phyloP scores from a whole-genome alignment of 2,888 invertebrate genomes.

The Drosophila mimetica region DNA sequence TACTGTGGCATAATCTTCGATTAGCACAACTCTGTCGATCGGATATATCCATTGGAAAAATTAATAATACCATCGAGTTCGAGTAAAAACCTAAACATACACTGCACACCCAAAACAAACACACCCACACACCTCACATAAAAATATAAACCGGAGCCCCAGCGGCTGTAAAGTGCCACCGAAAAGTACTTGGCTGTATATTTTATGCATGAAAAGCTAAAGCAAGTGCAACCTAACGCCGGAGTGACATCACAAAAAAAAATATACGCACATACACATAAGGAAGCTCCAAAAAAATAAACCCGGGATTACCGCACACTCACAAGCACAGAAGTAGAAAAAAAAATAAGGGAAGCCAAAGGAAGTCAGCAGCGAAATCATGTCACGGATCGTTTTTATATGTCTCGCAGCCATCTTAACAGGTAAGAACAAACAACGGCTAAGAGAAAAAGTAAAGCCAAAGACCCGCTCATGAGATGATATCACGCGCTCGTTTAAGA shows the following conservation, averaged over 20 bases:
- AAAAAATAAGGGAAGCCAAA: conserved; percentile 31
- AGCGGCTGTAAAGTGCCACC: conserved; percentile 68
- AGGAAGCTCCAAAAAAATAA: conserved; percentile 31
- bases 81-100: conserved; percentile 12
- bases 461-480: conserved; percentile 54
- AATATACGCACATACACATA: conserved; percentile 44
- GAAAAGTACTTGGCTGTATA: conserved; percentile 44
- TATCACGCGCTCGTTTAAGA: conserved; percentile 66
- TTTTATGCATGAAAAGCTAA: conserved; percentile 67
- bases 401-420: conserved; percentile 81
- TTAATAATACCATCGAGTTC: background rate
- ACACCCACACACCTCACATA: conserved; percentile 14
- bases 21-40: conserved; percentile 12
- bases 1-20: conserved; percentile 21
- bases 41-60: conserved; percentile 12
- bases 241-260: conserved; percentile 46
- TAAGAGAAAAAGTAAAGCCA: conserved; percentile 19
- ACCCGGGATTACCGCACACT: conserved; percentile 46
- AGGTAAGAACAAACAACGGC: conserved; percentile 68
- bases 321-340: conserved; percentile 36
- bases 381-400: conserved; percentile 77
- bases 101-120: conserved; percentile 6
- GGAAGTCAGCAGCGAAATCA: conserved; percentile 54
- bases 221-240: conserved; percentile 56
- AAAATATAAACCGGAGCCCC: conserved; percentile 38